A percentile compares a stretch with the other conserved stretches of the same genome.
phyloP scores from a whole-genome alignment of 2,888 invertebrate genomes.

The Cheilosia vulpina region DNA sequence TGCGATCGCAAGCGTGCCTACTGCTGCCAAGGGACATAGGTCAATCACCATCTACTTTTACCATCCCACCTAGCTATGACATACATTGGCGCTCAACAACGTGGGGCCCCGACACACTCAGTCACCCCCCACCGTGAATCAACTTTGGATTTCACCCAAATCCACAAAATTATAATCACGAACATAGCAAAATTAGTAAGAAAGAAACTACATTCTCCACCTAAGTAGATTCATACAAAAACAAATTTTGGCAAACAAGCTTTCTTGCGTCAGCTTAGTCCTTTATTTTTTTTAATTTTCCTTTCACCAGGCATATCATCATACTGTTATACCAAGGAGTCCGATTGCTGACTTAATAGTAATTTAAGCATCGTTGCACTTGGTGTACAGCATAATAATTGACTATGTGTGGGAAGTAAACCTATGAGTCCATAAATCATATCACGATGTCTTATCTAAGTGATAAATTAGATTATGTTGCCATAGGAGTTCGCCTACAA shows the following conservation, averaged over 20 bases:
- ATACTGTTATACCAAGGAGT: not conserved
- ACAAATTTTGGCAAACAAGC: not conserved
- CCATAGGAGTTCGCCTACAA: not conserved
- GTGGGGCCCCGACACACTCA: too few relatives aligned
- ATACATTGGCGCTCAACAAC: too few relatives aligned
- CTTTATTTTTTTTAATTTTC: not conserved
- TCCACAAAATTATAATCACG: too few relatives aligned
- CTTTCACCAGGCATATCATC: not conserved
- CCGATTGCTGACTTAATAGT: not conserved
- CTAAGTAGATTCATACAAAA: not conserved
- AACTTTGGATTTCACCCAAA: too few relatives aligned
- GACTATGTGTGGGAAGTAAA: too few relatives aligned
- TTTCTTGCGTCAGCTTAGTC: not conserved
- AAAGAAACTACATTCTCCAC: not conserved
- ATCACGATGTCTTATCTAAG: not conserved
- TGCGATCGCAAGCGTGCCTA: too few relatives aligned
- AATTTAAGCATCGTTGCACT: not conserved
- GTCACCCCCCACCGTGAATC: too few relatives aligned
- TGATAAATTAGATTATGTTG: not conserved
- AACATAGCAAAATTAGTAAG: too few relatives aligned
- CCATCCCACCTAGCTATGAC: too few relatives aligned
- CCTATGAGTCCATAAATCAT: not conserved
- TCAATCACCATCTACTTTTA: too few relatives aligned
- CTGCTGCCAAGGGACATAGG: too few relatives aligned
- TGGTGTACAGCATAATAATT: not conserved